phyloP scores from a whole-genome alignment of 2,888 invertebrate genomes.

The Syrphus vitripennis region DNA sequence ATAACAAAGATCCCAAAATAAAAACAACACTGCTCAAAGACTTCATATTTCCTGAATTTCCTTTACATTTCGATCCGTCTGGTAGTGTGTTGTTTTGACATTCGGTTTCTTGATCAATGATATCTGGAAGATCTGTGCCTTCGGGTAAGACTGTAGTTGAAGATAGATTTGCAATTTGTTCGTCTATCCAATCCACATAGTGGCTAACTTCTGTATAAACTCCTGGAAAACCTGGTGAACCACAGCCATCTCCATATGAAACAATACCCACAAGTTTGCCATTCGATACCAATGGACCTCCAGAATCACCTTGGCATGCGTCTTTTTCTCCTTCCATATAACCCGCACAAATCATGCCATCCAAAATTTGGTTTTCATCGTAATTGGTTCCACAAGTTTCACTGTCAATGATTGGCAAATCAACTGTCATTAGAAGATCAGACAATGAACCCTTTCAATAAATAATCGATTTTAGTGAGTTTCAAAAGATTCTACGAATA shows the following conservation, averaged over 20 bases:
- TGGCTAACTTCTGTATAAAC: conserved; percentile 87
- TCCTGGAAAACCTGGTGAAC: conserved; percentile 87
- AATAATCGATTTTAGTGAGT: not conserved
- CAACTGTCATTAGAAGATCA: conserved; percentile 74
- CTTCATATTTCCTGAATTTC: not conserved
- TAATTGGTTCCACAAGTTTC: conserved; percentile 75
- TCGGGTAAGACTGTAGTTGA: not conserved
- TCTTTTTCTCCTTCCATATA: conserved; percentile 89
- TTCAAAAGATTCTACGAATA: not conserved
- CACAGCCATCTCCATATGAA: conserved; percentile 92
- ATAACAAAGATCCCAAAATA: not conserved
- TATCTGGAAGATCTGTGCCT: too few species aligned
- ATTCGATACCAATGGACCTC: conserved; percentile 88
- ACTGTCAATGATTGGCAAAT: conserved; percentile 74
- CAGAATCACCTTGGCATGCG: conserved; percentile 92
- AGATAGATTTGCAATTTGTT: not conserved
- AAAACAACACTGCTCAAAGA: not conserved
- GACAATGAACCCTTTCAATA: conserved; percentile 30
- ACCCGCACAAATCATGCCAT: conserved; percentile 89
- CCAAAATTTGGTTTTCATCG: conserved; percentile 81
- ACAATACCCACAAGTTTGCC: conserved; percentile 89
- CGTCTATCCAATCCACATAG: conserved; percentile 73
- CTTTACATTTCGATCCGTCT: too few species aligned
- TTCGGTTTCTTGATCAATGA: too few species aligned
- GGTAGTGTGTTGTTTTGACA: too few species aligned